phyloP scores from a whole-genome alignment of 2,797 vertebrate species.

The Pampus argenteus region DNA sequence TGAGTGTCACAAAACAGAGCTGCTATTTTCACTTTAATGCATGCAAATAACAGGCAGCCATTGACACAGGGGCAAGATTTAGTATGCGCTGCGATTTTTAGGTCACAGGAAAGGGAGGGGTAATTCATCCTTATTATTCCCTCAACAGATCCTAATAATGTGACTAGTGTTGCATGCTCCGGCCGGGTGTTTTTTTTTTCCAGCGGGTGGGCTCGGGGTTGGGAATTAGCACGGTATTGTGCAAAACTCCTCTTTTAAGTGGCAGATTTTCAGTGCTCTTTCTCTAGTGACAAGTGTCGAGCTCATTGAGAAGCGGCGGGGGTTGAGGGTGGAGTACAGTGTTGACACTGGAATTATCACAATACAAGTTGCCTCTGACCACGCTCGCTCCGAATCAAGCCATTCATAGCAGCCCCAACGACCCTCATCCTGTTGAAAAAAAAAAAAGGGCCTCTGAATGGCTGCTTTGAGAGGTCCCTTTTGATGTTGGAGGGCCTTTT shows the following conservation, averaged over 20 bases:
- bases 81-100: conserved; percentile 68
- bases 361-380: conserved; percentile 59
- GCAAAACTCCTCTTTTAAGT: conserved; percentile 60
- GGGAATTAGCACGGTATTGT: conserved; percentile 65
- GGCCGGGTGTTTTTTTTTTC: conserved; percentile 12
- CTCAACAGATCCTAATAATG: conserved; percentile 69
- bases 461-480: conserved; percentile 66
- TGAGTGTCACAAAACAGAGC: conserved; percentile 62
- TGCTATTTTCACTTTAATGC: conserved; percentile 63
- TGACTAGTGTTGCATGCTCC: conserved; percentile 61
- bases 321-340: conserved; percentile 14
- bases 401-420: conserved; percentile 48
- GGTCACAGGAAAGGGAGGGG: conserved; percentile 63
- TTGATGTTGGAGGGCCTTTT: conserved; percentile 72
- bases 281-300: conserved; percentile 43
- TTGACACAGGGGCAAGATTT: conserved; percentile 71
- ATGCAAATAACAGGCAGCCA: conserved; percentile 73
- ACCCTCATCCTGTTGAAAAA: conserved; percentile 42
- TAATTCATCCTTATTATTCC: conserved; percentile 74
- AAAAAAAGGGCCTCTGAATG: conserved; percentile 62
- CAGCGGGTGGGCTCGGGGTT: background rate
- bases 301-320: conserved; percentile 31
- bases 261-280: conserved; percentile 53
- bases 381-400: conserved; percentile 52
- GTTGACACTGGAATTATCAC: conserved; percentile 72